A percentile compares a stretch with the other conserved stretches of the same genome.
phyloP scores from a whole-genome alignment of 2,797 vertebrate genomes.

The Eutrigla gurnardus region DNA sequence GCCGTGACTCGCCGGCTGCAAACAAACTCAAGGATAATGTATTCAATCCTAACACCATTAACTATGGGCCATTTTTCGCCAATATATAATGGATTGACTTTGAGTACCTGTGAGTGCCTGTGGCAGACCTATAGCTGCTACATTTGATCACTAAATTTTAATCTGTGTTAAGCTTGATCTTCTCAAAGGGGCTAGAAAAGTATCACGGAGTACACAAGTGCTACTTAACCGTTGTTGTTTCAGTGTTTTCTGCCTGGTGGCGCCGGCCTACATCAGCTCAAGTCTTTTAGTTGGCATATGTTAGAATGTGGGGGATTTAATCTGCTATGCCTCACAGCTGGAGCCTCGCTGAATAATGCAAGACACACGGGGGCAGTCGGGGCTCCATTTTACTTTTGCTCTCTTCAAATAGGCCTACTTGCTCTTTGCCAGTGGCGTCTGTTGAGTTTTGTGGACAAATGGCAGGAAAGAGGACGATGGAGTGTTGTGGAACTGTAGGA shows the following conservation, averaged over 20 bases:
- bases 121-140: constrained; percentile 70
- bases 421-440: constrained; percentile 63
- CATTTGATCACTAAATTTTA: constrained; percentile 75
- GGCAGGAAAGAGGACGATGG: constrained; percentile 45
- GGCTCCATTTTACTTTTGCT: constrained; percentile 76
- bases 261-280: constrained; percentile 69
- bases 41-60: constrained; percentile 69
- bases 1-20: constrained; percentile 36
- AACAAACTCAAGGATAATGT: constrained; percentile 72
- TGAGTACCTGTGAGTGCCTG: constrained; percentile 56
- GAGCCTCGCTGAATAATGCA: constrained; percentile 84
- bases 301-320: constrained; percentile 82
- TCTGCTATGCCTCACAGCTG: constrained; percentile 81
- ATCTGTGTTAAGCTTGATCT: constrained; percentile 72
- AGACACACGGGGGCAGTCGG: constrained; percentile 75
- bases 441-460: constrained; percentile 64
- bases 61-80: constrained; percentile 60
- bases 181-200: constrained; percentile 63
- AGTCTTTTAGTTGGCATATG: constrained; percentile 80
- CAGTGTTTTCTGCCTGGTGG: constrained; percentile 76
- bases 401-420: constrained; percentile 70
- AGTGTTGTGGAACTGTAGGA: constrained; percentile 46
- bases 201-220: constrained; percentile 55
- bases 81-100: constrained; percentile 72
- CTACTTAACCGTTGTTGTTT: constrained; percentile 72